Base-by-base conservation (phyloP, 2,797 vertebrate species). In the Halcyon smyrnensis region DNA sequence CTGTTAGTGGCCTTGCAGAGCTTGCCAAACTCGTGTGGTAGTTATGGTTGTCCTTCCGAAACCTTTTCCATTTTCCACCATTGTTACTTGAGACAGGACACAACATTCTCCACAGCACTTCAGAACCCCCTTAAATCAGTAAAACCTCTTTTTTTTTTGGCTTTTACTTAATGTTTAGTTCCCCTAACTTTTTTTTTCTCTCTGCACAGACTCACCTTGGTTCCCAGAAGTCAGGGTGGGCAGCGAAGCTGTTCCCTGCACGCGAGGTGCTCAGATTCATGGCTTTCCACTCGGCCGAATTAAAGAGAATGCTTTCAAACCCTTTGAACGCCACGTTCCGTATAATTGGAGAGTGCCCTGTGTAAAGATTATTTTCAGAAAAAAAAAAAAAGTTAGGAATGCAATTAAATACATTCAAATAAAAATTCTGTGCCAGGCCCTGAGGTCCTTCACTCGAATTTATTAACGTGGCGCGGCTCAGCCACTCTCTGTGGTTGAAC, bases 221-320 rank as follows among this genome's bases (percentile, higher is more conserved):
- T 65, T 21, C 34, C 78, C 50, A 14, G 30, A 67, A 62, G 60
- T 54, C 28, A 19, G 37, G 20, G 39, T 41, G 24, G 36, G 59
- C 23, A 39, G 11, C 1, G 2, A 13, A n/a, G 43, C 28, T 48
- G 27, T 5, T 51, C 30, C 15, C 32, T 48, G 6, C 34, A 2
- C 0, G 1, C 2, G 2, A 48, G 65, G 15, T 3, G 24, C 63
- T 48, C 28, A 2, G 34, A 3, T 27, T 30, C 4, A 0, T 2
- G 12, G 14, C 32, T 48, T 64, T 34, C 65, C 8, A 9, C 78
- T 37, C 51, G 46, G 57, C 37, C 39, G n/a, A 37, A 15, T 18
- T 24, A 48, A 28, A 51, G 73, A 63, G 12, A 53, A 8, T 3
- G 4, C 11, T 80, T 54, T 4, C 21, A 21, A 79, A 51, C 10